Conservation (phyloP, 2,888 invertebrate species). For the Pristionchus maxplancki region DNA sequence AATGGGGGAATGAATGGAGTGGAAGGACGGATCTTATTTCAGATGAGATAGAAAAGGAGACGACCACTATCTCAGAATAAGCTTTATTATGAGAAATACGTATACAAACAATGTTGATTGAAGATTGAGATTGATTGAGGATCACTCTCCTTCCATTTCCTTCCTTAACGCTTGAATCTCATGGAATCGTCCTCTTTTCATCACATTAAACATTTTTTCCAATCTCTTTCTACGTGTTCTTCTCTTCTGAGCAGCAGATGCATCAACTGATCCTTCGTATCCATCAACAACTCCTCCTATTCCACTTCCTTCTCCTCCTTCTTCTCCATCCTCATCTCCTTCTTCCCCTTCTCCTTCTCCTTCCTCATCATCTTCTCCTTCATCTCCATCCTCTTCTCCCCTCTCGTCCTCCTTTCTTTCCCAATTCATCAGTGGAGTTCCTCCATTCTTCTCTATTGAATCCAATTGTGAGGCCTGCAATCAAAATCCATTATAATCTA, state of each 20-base stretch:
- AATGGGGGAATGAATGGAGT: background rate
- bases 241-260: slow-evolving; percentile 57
- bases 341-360: background rate
- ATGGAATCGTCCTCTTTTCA: slow-evolving; percentile 74
- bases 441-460: background rate
- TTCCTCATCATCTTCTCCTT: slow-evolving; percentile 23
- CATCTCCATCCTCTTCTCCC: background rate
- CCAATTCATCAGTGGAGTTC: slow-evolving; percentile 35
- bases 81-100: background rate
- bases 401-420: background rate
- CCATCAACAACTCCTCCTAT: slow-evolving; percentile 48
- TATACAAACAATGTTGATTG: background rate
- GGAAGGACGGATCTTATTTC: slow-evolving; percentile 19
- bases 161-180: slow-evolving; percentile 73
- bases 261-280: slow-evolving; percentile 8
- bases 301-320: slow-evolving; percentile 24
- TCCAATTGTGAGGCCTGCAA: slow-evolving; percentile 46
- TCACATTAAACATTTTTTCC: slow-evolving; percentile 67
- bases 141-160: slow-evolving; percentile 53
- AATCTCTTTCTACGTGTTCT: slow-evolving; percentile 65
- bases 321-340: background rate
- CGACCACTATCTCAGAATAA: background rate
- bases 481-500: slow-evolving; percentile 22
- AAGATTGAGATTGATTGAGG: background rate
- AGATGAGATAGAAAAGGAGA: background rate